phyloP scores from a whole-genome alignment of 2,113 vertebrate species.

The Capreolus pygargus region DNA sequence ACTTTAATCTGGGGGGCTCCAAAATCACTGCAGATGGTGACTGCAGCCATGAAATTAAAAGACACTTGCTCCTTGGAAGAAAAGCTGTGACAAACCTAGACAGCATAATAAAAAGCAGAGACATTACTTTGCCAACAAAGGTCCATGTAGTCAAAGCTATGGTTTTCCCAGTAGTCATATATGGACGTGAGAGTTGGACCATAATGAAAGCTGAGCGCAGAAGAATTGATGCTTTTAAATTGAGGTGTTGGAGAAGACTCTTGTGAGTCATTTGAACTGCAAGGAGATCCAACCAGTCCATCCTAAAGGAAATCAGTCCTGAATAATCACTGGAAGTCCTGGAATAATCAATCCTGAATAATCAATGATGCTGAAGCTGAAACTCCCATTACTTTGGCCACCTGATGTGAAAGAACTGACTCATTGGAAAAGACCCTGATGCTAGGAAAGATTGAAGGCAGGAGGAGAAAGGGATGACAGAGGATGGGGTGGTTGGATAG shows the following conservation, averaged over 20 bases:
- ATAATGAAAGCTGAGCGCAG: background rate
- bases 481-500: background rate
- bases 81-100: background rate
- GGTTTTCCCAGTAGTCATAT: background rate
- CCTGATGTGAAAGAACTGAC: background rate
- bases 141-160: background rate
- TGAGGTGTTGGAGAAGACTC: background rate
- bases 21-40: background rate
- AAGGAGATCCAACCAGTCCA: background rate
- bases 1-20: accelerated
- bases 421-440: background rate
- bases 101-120: background rate
- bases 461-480: background rate
- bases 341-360: too few relatives aligned
- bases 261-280: background rate
- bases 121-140: background rate
- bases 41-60: background rate
- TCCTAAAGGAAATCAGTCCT: background rate
- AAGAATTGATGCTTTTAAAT: background rate
- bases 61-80: background rate
- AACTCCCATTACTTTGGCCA: background rate
- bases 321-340: background rate
- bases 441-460: background rate
- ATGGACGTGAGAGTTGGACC: accelerated
- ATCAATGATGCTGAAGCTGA: background rate